These are phyloP conservation scores for Mesaphorura yosii DNA, from an alignment of 1,140 invertebrate species.

Conservation along the genomic window DNA sequence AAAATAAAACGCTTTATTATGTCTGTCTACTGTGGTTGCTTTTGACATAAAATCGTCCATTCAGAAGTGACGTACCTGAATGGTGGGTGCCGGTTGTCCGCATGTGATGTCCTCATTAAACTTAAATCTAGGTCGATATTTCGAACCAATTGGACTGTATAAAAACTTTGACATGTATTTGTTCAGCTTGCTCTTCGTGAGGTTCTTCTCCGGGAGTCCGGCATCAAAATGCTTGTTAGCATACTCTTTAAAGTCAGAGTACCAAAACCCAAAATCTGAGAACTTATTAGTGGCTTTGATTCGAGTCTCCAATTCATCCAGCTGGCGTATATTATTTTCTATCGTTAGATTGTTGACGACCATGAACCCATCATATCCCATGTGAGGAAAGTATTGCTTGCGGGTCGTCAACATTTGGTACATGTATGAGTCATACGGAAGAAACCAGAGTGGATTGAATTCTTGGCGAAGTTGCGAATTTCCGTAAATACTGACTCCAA, in stretches of 20 bases:
- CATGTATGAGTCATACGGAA: slow-evolving; percentile 46
- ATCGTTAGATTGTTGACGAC: slow-evolving; percentile 58
- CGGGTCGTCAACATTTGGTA: slow-evolving; percentile 46
- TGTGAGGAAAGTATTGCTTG: slow-evolving; percentile 48
- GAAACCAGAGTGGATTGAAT: slow-evolving; percentile 55
- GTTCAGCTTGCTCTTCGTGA: slow-evolving; percentile 45
- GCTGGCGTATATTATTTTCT: slow-evolving; percentile 47
- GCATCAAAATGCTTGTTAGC: slow-evolving; percentile 40
- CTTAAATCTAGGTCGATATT: slow-evolving; percentile 54
- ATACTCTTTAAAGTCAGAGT: slow-evolving; percentile 46
- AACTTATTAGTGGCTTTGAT: slow-evolving; percentile 44
- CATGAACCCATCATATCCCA: slow-evolving; percentile 51
- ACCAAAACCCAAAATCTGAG: slow-evolving; percentile 49
- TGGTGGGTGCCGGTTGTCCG: slow-evolving; percentile 44
- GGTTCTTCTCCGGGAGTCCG: slow-evolving; percentile 39
- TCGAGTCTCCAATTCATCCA: slow-evolving; percentile 43
- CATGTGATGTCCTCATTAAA: slow-evolving; percentile 50
- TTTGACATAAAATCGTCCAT: no score
- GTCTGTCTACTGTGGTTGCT: no score
- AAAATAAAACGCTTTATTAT: no score
- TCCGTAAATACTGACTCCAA: slow-evolving; percentile 19
- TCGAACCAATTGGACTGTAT: slow-evolving; percentile 52
- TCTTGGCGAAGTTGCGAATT: slow-evolving; percentile 50
- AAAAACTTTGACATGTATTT: slow-evolving; percentile 56
- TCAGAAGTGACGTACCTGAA: no score